Percentiles rank a stretch among this genome's conserved stretches.
phyloP scores from a whole-genome alignment of 2,113 vertebrate species.

The Thamnophis sirtalis region DNA sequence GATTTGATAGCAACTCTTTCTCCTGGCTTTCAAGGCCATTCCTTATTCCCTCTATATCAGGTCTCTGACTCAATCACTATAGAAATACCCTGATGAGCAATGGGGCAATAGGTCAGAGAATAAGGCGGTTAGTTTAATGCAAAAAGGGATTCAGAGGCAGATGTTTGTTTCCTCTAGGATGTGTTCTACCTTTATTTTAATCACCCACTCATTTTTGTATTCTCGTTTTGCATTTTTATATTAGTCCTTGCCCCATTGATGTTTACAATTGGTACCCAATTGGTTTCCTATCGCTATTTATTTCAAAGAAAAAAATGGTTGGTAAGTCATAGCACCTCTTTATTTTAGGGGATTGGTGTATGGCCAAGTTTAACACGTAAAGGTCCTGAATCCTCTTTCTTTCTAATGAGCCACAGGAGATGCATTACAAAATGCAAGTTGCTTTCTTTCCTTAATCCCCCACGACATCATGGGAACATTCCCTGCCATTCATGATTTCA shows the following conservation, averaged over 20 bases:
- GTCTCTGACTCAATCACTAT: background rate
- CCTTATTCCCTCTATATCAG: background rate
- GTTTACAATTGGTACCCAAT: slow-evolving; percentile 34
- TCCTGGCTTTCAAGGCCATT: background rate
- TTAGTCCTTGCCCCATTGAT: slow-evolving; percentile 51
- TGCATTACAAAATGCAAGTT: background rate
- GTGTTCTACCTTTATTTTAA: slow-evolving; percentile 20
- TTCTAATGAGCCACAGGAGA: background rate
- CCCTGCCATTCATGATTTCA: background rate
- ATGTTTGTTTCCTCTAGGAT: background rate
- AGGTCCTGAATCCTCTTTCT: background rate
- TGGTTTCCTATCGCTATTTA: slow-evolving; percentile 25
- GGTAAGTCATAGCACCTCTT: slow-evolving; percentile 43
- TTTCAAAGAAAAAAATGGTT: slow-evolving; percentile 59
- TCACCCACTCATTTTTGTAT: background rate
- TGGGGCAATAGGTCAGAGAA: background rate
- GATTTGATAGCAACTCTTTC: background rate
- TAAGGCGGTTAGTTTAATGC: background rate
- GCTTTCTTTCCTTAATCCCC: background rate
- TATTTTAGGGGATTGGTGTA: background rate
- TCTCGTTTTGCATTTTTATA: slow-evolving; percentile 14
- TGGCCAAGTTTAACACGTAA: background rate
- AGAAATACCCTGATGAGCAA: background rate
- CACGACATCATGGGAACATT: background rate
- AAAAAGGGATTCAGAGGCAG: background rate